Conservation (phyloP, 2,888 invertebrate genomes). For the Neoaliturus tenellus region DNA sequence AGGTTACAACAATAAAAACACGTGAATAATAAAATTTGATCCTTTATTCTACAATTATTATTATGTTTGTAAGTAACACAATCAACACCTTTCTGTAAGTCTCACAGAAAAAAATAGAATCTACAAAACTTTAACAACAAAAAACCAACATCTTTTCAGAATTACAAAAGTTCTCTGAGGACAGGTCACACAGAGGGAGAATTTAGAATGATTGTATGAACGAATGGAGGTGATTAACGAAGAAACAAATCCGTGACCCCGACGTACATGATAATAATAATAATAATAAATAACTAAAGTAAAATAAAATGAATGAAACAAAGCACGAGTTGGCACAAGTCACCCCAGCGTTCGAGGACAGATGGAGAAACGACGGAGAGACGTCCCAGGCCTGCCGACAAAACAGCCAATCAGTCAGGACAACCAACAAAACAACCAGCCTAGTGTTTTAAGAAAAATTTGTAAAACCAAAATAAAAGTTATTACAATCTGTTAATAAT, state of each 20-base stretch:
- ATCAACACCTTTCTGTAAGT: conserved; percentile 42
- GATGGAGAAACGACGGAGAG: conserved; percentile 3
- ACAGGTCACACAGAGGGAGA: neutral
- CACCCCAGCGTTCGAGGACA: neutral
- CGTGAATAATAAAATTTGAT: conserved; percentile 27
- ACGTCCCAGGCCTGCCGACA: conserved; percentile 5
- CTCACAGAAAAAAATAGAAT: conserved; percentile 46
- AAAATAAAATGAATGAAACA: conserved; percentile 17
- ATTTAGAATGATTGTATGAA: conserved; percentile 18
- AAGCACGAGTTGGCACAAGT: conserved; percentile 45
- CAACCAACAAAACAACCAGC: no score
- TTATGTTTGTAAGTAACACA: conserved; percentile 36
- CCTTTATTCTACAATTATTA: conserved; percentile 44
- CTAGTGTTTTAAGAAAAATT: no score
- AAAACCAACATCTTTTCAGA: conserved; percentile 3
- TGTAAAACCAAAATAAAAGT: no score
- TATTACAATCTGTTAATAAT: no score
- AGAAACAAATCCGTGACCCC: neutral
- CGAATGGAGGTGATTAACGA: neutral
- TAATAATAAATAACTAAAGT: conserved; percentile 44
- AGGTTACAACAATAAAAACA: conserved; percentile 37
- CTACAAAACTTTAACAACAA: conserved; percentile 42
- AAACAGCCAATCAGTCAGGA: no score
- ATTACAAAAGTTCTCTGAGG: neutral
- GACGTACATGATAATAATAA: neutral